Conservation (phyloP, 2,888 invertebrate genomes). For the Drosophila lacicola region DNA sequence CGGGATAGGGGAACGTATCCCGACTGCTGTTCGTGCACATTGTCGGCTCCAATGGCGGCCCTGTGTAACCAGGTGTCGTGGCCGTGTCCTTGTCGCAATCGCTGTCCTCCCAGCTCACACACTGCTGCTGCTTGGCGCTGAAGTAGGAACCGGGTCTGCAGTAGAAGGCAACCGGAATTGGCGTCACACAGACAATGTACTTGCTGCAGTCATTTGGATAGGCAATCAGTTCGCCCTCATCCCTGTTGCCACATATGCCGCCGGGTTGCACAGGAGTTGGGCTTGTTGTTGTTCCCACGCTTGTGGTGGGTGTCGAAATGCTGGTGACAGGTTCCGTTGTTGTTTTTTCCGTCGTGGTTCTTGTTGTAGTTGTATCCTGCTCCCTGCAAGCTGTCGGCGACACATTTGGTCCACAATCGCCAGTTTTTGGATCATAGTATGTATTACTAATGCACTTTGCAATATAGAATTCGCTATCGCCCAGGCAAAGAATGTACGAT, state of each 20-base stretch:
- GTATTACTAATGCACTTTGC: conserved; percentile 56
- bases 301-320: conserved; percentile 31
- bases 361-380: conserved; percentile 25
- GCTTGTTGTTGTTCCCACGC: conserved; percentile 29
- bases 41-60: conserved; percentile 45
- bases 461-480: conserved; percentile 40
- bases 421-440: conserved; percentile 66
- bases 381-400: conserved; percentile 63
- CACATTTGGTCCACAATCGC: conserved; percentile 60
- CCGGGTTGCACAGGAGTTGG: conserved; percentile 18
- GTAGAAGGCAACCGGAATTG: conserved; percentile 76
- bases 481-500: conserved; percentile 67
- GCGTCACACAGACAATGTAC: conserved; percentile 73
- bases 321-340: conserved; percentile 19
- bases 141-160: conserved; percentile 66
- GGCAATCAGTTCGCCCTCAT: conserved; percentile 62
- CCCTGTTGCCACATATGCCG: conserved; percentile 56
- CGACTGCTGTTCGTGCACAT: conserved; percentile 69
- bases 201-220: conserved; percentile 75
- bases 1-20: conserved; percentile 61
- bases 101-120: conserved; percentile 53
- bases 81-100: conserved; percentile 57
- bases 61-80: conserved; percentile 51
- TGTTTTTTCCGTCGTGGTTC: conserved; percentile 43
- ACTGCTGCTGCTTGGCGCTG: conserved; percentile 49